A percentile compares a stretch with the other conserved stretches of the same genome.
Evolutionary conservation across 2,888 invertebrate genomes (phyloP).

Genomic region (Ceramica pisi): DNA sequence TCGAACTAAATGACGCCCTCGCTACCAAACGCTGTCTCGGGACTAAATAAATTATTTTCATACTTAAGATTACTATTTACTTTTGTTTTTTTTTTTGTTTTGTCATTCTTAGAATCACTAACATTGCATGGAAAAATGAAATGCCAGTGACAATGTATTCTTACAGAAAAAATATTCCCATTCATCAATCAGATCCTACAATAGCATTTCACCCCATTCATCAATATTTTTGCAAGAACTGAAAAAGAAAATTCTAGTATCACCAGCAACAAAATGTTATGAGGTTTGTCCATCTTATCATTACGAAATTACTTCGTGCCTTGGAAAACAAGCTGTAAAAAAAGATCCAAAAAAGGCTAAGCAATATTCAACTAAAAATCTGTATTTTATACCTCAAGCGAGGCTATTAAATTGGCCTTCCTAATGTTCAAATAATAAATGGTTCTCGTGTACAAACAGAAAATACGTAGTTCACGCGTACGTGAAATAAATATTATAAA

Average conservation of each 20-base stretch:
- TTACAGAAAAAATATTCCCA: background rate
- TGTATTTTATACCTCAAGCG: slow-evolving; percentile 23
- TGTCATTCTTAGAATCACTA: background rate
- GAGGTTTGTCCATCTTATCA: too few species aligned
- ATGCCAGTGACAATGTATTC: too few species aligned
- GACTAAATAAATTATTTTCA: too few species aligned
- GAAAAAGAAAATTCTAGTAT: too few species aligned
- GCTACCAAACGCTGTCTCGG: too few species aligned
- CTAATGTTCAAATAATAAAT: slow-evolving; percentile 58
- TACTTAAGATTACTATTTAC: too few species aligned
- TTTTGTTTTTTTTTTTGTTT: too few species aligned
- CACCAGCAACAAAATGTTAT: too few species aligned
- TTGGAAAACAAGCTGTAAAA: too few species aligned
- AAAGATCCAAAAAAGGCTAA: slow-evolving; percentile 17
- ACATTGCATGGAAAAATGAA: background rate
- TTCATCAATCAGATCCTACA: background rate
- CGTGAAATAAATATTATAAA: too few species aligned
- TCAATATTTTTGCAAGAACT: background rate
- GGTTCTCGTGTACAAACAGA: slow-evolving; percentile 1
- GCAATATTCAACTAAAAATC: slow-evolving; percentile 23
- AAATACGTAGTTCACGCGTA: slow-evolving; percentile 15
- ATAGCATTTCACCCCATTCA: background rate
- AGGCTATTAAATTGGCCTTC: slow-evolving; percentile 28
- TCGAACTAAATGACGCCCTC: too few species aligned
- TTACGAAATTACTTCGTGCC: too few species aligned